Evolutionary conservation across 2,888 invertebrate genomes (phyloP).

Genomic region (Limulus polyphemus): DNA sequence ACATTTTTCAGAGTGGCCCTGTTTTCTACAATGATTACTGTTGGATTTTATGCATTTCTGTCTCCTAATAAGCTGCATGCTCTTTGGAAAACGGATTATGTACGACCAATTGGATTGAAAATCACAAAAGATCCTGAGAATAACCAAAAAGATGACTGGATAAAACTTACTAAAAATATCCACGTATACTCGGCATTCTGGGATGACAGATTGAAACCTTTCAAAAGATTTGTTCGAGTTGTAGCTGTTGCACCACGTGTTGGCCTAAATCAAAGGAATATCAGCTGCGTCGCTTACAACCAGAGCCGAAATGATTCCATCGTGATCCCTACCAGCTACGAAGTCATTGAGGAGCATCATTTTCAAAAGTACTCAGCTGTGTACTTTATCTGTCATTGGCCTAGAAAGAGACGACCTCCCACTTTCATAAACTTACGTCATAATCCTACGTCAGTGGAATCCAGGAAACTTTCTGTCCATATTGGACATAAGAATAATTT

Average conservation of each 20-base stretch:
- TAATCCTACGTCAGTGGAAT: too few species aligned
- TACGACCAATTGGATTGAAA: too few species aligned
- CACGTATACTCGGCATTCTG: constrained; percentile 30
- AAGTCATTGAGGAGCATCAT: constrained; percentile 13
- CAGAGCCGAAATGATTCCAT: background rate
- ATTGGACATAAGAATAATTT: too few species aligned
- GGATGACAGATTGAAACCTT: constrained; percentile 21
- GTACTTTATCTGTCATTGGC: constrained; percentile 8
- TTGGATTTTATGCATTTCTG: too few species aligned
- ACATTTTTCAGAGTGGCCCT: too few species aligned
- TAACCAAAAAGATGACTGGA: constrained; percentile 23
- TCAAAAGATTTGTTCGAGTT: constrained; percentile 10
- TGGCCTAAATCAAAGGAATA: background rate
- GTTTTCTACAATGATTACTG: too few species aligned
- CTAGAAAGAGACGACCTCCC: too few species aligned
- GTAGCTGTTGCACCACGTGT: constrained; percentile 3
- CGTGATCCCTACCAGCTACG: background rate
- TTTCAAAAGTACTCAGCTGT: constrained; percentile 2
- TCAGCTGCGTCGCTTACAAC: constrained; percentile 8
- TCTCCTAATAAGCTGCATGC: too few species aligned
- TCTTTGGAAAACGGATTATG: too few species aligned
- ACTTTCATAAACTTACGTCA: too few species aligned
- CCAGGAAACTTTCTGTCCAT: too few species aligned
- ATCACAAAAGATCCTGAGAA: too few species aligned
- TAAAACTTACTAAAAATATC: constrained; percentile 26